phyloP scores from a whole-genome alignment of 2,888 invertebrate genomes.

The Stenichneumon culpator region DNA sequence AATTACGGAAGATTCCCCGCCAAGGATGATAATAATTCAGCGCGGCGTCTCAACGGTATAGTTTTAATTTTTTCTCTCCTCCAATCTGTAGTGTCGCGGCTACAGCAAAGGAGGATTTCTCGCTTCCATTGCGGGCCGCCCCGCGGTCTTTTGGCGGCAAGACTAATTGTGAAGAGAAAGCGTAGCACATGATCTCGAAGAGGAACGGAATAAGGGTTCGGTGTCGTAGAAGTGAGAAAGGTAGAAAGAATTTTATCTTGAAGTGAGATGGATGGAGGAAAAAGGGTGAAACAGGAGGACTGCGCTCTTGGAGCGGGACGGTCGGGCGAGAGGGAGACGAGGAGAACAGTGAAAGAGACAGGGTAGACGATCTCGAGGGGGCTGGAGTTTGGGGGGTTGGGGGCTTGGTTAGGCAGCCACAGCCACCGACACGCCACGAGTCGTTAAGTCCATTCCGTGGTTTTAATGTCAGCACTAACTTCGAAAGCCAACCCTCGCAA shows the following conservation, averaged over 20 bases:
- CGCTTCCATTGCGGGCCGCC: conserved; percentile 20
- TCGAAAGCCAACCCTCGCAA: conserved; percentile 69
- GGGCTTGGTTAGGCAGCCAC: conserved; percentile 71
- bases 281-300: conserved; percentile 40
- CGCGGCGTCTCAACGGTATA: conserved; percentile 10
- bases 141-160: not conserved
- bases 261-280: conserved; percentile 55
- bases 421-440: conserved; percentile 79
- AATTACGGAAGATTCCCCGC: not conserved
- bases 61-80: conserved; percentile 44
- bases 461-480: conserved; percentile 81
- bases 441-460: conserved; percentile 81
- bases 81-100: not conserved
- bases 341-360: conserved; percentile 58
- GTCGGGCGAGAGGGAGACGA: not conserved
- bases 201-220: conserved; percentile 46
- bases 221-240: conserved; percentile 21
- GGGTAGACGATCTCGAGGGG: conserved; percentile 47
- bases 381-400: conserved; percentile 51
- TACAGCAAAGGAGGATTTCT: conserved; percentile 3
- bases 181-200: conserved; percentile 13
- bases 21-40: conserved; percentile 32
- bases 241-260: conserved; percentile 30
- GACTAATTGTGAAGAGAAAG: not conserved
- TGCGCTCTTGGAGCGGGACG: conserved; percentile 12